Percentiles rank a stretch among this genome's conserved stretches.
Conservation (phyloP, 2,888 invertebrate genomes). For the Macrophya annulata region DNA sequence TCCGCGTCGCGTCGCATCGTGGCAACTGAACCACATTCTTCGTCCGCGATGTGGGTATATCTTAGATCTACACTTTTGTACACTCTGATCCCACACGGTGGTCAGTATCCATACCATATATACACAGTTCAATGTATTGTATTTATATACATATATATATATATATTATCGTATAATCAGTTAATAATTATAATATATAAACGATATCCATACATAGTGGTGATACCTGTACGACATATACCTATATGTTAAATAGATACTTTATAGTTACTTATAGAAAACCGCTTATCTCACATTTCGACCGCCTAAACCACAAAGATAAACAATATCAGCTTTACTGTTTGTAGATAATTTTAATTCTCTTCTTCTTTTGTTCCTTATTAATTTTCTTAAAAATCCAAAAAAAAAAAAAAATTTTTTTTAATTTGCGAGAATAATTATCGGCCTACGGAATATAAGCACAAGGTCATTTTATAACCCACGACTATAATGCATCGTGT, state of each 20-base stretch:
- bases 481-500: background rate
- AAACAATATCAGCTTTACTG: background rate
- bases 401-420: background rate
- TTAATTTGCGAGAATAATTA: background rate
- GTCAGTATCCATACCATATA: background rate
- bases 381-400: background rate
- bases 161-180: background rate
- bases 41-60: constrained; percentile 25
- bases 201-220: no score
- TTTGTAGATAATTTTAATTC: background rate
- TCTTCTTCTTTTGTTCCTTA: background rate
- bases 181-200: no score
- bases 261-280: background rate
- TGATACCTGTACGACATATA: background rate
- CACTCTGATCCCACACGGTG: constrained; percentile 17
- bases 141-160: background rate
- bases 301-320: no score
- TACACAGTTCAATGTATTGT: background rate
- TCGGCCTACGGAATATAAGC: no score
- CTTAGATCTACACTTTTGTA: constrained; percentile 13
- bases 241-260: no score
- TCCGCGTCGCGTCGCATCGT: constrained; percentile 22
- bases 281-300: background rate
- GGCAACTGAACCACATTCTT: constrained; percentile 52
- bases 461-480: background rate